These are phyloP conservation scores for Megathymus violae DNA, from an alignment of 1,140 invertebrate genomes.

Conservation along the genomic window DNA sequence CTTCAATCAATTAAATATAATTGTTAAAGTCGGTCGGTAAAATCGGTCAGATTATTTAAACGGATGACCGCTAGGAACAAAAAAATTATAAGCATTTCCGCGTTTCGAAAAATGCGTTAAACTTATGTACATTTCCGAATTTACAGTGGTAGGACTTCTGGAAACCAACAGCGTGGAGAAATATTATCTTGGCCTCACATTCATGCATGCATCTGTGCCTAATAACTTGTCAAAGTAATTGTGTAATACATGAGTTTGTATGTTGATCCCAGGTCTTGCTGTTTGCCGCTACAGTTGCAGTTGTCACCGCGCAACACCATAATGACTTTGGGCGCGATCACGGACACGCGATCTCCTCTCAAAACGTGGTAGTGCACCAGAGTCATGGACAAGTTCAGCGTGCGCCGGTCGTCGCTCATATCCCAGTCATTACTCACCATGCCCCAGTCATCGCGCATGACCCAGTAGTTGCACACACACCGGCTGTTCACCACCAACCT, in stretches of 20 bases:
- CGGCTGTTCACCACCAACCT: constrained; percentile 4
- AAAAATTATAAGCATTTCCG: too few relatives aligned
- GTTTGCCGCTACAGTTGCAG: constrained; percentile 10
- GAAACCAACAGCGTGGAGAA: too few relatives aligned
- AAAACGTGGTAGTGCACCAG: constrained; percentile 31
- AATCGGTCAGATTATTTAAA: too few relatives aligned
- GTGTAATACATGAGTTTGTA: not conserved
- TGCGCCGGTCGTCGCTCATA: not conserved
- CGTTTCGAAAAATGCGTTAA: too few relatives aligned
- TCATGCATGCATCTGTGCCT: too few relatives aligned
- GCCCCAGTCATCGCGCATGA: constrained; percentile 31
- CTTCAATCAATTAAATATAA: too few relatives aligned
- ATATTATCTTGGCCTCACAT: too few relatives aligned
- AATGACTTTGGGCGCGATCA: constrained; percentile 36
- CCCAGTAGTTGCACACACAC: constrained; percentile 10
- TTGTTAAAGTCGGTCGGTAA: too few relatives aligned
- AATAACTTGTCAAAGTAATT: too few relatives aligned
- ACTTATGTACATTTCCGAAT: too few relatives aligned
- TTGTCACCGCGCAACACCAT: constrained; percentile 32
- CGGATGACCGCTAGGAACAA: too few relatives aligned
- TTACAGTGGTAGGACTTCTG: too few relatives aligned
- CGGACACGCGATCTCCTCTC: constrained; percentile 16
- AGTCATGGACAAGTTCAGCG: constrained; percentile 25
- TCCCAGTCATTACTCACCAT: constrained; percentile 8
- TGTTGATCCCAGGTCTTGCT: constrained; percentile 10